A percentile compares a stretch with the other conserved stretches of the same genome.
These are phyloP conservation scores for Pollenia griseotomentosa DNA, from an alignment of 2,888 invertebrate species.

Conservation along the genomic window DNA sequence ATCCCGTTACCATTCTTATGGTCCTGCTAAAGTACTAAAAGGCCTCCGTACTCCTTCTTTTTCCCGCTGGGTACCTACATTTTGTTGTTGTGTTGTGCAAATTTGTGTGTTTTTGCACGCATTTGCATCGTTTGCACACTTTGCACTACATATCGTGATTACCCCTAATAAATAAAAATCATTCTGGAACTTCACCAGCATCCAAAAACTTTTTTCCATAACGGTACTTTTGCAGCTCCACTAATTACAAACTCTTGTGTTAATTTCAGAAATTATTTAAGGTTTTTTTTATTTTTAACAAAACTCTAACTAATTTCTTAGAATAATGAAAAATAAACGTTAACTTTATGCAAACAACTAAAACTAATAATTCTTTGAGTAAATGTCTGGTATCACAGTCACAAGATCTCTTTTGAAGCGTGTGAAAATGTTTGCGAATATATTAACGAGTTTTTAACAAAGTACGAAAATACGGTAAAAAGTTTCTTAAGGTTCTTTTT, in stretches of 20 bases:
- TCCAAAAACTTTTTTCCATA: too few species aligned
- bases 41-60: too few species aligned
- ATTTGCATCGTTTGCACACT: too few species aligned
- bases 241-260: not conserved
- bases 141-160: too few species aligned
- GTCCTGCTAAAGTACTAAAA: too few species aligned
- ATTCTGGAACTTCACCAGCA: too few species aligned
- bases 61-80: too few species aligned
- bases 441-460: constrained; percentile 3
- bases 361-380: constrained; percentile 1
- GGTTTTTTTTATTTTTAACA: not conserved
- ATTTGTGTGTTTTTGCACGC: too few species aligned
- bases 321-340: constrained; percentile 26
- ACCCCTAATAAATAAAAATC: too few species aligned
- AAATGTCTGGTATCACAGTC: not conserved
- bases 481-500: not conserved
- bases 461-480: constrained; percentile 12
- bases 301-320: constrained; percentile 23
- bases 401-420: constrained; percentile 2
- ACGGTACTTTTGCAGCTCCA: too few species aligned
- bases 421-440: constrained; percentile 52
- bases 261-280: not conserved
- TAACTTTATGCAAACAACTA: not conserved
- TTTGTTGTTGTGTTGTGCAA: too few species aligned
- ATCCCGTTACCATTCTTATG: too few species aligned